A percentile compares a stretch with the other conserved stretches of the same genome.
Evolutionary conservation across 2,888 invertebrate species (phyloP).

Genomic region (Stegana nigrithorax): DNA sequence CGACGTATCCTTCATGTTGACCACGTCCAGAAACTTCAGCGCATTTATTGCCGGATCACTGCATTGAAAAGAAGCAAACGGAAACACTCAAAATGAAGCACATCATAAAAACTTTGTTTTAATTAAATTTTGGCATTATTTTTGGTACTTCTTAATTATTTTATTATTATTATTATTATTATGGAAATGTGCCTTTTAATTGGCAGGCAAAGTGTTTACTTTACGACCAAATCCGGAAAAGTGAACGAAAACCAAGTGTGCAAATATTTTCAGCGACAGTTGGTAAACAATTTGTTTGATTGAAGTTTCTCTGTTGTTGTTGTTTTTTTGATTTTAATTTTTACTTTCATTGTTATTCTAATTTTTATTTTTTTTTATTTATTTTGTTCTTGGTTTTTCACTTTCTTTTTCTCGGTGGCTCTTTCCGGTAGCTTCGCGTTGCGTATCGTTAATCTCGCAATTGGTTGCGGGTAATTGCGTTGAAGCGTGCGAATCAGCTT

Average conservation of each 20-base stretch:
- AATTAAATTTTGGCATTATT: too few relatives aligned
- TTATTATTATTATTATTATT: conserved; percentile 48
- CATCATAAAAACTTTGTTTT: background rate
- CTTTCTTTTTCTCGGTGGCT: background rate
- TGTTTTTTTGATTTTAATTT: background rate
- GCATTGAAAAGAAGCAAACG: conserved; percentile 32
- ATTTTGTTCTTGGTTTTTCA: background rate
- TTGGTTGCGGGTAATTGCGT: conserved; percentile 38
- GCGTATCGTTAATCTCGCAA: conserved; percentile 20
- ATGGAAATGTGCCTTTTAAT: conserved; percentile 45
- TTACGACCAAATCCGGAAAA: background rate
- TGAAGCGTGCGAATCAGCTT: background rate
- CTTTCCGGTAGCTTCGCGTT: conserved; percentile 7
- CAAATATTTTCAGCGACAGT: conserved; percentile 6
- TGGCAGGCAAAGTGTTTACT: conserved; percentile 36
- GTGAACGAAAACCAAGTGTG: background rate
- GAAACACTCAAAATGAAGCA: background rate
- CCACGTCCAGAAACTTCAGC: conserved; percentile 91
- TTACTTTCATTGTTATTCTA: background rate
- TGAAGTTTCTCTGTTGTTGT: conserved; percentile 1
- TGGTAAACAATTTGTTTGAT: conserved; percentile 5
- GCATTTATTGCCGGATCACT: conserved; percentile 92
- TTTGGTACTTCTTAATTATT: conserved; percentile 23
- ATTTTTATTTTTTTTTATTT: background rate
- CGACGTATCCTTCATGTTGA: conserved; percentile 90